These are phyloP conservation scores for Entomobrya multifasciata DNA, from an alignment of 2,888 invertebrate species.

Conservation along the genomic window DNA sequence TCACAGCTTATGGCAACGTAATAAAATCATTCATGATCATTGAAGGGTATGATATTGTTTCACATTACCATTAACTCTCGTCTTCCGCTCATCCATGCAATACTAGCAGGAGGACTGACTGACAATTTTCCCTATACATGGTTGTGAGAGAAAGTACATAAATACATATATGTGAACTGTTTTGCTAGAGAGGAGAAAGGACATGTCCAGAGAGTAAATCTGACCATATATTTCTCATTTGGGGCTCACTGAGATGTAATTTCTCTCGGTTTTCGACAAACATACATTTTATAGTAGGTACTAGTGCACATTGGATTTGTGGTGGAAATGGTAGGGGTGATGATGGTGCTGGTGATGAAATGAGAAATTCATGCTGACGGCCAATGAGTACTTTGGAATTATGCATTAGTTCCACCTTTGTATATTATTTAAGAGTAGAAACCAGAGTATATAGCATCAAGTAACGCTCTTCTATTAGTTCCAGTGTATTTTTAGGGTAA, in stretches of 20 bases:
- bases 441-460: not conserved
- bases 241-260: too few species aligned
- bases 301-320: too few species aligned
- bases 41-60: slow-evolving; percentile 24
- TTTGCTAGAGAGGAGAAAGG: too few species aligned
- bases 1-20: not conserved
- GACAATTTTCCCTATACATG: not conserved
- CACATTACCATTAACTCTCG: not conserved
- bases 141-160: too few species aligned
- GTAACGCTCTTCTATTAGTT: too few species aligned
- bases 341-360: not conserved
- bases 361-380: slow-evolving; percentile 20
- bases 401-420: slow-evolving; percentile 34
- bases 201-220: too few species aligned
- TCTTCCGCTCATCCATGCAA: not conserved
- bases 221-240: too few species aligned
- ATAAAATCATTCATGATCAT: slow-evolving; percentile 25
- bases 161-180: too few species aligned
- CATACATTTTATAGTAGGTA: too few species aligned
- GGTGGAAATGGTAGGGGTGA: not conserved
- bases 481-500: too few species aligned
- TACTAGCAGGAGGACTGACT: not conserved
- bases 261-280: too few species aligned
- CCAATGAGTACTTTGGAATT: slow-evolving; percentile 19
- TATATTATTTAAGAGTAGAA: slow-evolving; percentile 36